Evolutionary conservation across 2,113 vertebrate genomes (phyloP), one percentile per base, ranked within the genome.

Genomic region (Centropus bengalensis): DNA sequence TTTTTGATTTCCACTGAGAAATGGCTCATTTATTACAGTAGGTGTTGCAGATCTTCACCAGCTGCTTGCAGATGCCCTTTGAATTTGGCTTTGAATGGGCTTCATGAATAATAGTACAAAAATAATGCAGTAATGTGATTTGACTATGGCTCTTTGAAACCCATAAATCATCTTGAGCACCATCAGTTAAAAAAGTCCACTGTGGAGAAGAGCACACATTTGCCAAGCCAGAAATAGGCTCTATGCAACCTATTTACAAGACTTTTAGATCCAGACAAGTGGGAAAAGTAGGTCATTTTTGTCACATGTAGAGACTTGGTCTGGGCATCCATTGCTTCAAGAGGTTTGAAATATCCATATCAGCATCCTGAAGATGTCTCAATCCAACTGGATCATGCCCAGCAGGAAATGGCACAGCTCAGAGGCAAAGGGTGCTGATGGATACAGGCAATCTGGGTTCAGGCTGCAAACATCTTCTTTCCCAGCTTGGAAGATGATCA

Each of bases 1-100:
- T 97, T 96, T 96, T 93, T 12, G 40, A 96, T 95, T 93, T 90
- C 89, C 71, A 33, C 73, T 76, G 95, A 92, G 95, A 97, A 97
- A 96, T 95, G 71, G 95, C 90, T 98, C 93, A 96, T 96, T 97
- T 96, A 91, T 91, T 97, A 96, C 93, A 92, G 92, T 87, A 88
- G 94, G 96, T 85, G 80, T 94, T 95, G 94, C 87, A 80, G 85
- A 91, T 94, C 94, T 96, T 97, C 69, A 79, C 74, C 71, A 92
- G 56, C 78, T 79, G 88, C 93, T 94, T 96, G 85, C 70, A 93
- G 93, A 94, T 67, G 68, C 92, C 89, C 92, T 94, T 75, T 85
- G 66, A 94, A 95, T 77, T 21, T 76, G 96, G 89, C 67, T 83
- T 83, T 89, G 94, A 95, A 96, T 87, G 87, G 86, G 64, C 94